These are phyloP conservation scores for Pheosia gnoma DNA, from an alignment of 2,888 invertebrate genomes.

Conservation along the genomic window DNA sequence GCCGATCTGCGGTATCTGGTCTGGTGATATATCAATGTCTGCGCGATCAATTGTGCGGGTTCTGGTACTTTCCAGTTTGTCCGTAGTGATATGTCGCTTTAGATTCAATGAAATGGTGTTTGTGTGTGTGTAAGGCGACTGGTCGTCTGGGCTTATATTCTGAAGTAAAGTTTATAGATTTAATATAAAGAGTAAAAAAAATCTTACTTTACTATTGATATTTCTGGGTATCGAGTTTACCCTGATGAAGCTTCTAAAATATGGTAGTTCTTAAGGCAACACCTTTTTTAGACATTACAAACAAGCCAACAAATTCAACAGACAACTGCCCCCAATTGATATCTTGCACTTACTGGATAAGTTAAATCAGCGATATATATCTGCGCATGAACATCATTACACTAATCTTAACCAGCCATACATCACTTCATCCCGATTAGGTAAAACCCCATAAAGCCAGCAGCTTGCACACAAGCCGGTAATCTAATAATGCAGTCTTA, in stretches of 20 bases:
- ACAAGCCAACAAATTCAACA: too few species aligned
- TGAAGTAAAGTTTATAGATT: neutral
- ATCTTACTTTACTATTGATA: too few species aligned
- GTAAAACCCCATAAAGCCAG: conserved; percentile 45
- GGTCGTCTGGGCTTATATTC: conserved; percentile 27
- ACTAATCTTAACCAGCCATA: conserved; percentile 19
- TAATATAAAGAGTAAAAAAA: too few species aligned
- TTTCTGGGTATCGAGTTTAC: too few species aligned
- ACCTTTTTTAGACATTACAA: too few species aligned
- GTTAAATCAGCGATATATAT: conserved; percentile 31
- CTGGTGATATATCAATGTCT: conserved; percentile 46
- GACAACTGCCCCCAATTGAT: neutral
- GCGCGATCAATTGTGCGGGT: conserved; percentile 40
- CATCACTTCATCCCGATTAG: conserved; percentile 39
- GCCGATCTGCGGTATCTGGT: conserved; percentile 8
- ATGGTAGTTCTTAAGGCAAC: too few species aligned
- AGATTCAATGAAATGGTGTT: conserved; percentile 34
- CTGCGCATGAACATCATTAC: conserved; percentile 17
- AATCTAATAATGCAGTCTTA: conserved; percentile 62
- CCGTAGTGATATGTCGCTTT: conserved; percentile 37
- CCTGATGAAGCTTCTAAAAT: too few species aligned
- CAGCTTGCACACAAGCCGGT: conserved; percentile 22
- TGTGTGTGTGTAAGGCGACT: conserved; percentile 31
- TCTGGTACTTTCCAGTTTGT: conserved; percentile 43
- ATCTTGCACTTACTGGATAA: conserved; percentile 1